Evolutionary conservation across 2,113 vertebrate species (phyloP).

Genomic region (Panurus biarmicus): DNA sequence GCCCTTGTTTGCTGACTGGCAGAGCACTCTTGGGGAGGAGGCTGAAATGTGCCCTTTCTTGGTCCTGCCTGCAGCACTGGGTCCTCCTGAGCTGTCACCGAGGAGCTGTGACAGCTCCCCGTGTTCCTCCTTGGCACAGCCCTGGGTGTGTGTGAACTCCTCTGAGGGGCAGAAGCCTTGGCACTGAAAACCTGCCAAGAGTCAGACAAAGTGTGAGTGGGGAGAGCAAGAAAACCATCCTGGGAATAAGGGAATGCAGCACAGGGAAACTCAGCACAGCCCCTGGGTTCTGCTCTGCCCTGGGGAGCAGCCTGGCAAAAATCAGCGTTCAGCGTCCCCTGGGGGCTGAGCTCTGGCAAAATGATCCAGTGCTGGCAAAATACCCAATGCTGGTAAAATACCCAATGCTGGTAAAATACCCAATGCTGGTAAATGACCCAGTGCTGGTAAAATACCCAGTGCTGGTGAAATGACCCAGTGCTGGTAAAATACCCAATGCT

Average conservation of each 20-base stretch:
- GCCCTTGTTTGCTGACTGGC: background rate
- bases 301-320: background rate
- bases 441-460: too few relatives aligned
- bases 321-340: background rate
- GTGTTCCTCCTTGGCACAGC: background rate
- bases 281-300: too few relatives aligned
- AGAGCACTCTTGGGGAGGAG: background rate
- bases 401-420: too few relatives aligned
- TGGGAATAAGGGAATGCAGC: background rate
- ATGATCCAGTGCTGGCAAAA: too few relatives aligned
- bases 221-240: background rate
- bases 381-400: too few relatives aligned
- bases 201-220: background rate
- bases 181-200: background rate
- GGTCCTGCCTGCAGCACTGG: background rate
- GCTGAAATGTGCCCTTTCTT: background rate
- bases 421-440: too few relatives aligned
- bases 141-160: background rate
- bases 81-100: background rate
- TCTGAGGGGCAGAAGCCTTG: background rate
- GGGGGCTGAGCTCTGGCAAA: background rate
- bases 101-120: background rate
- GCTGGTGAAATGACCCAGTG: too few relatives aligned
- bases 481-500: too few relatives aligned
- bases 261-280: background rate